Evolutionary conservation across 1,140 invertebrate species (phyloP).

Genomic region (Fopius arisanus): DNA sequence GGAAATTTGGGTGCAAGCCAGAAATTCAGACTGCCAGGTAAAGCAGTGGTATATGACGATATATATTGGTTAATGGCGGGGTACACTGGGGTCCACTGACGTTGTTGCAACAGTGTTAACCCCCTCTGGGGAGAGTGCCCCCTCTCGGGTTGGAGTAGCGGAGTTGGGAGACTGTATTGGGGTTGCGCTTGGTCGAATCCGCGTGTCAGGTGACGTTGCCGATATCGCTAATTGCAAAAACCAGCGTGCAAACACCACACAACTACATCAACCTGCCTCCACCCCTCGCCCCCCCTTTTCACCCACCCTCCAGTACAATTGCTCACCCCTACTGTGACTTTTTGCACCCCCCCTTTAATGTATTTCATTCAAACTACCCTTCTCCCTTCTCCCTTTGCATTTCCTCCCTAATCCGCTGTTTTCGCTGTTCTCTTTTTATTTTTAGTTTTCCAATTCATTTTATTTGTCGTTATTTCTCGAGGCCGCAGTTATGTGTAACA

Average conservation of each 20-base stretch:
- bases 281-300: neutral
- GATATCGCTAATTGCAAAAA: conserved; percentile 57
- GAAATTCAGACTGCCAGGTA: conserved; percentile 20
- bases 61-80: conserved; percentile 8
- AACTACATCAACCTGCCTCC: neutral
- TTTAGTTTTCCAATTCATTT: neutral
- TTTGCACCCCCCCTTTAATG: neutral
- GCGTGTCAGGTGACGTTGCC: conserved; percentile 45
- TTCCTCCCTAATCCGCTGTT: neutral
- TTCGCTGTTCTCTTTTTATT: neutral
- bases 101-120: neutral
- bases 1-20: conserved; percentile 51
- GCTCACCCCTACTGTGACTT: neutral
- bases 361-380: neutral
- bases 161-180: conserved; percentile 25
- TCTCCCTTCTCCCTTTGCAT: neutral
- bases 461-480: neutral
- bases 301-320: neutral
- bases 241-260: conserved; percentile 38
- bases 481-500: neutral
- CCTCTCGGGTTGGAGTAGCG: neutral
- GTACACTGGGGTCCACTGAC: conserved; percentile 8
- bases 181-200: conserved; percentile 24
- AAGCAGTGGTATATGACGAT: conserved; percentile 7
- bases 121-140: neutral